Evolutionary conservation across 2,797 vertebrate genomes (phyloP), one percentile per base, ranked within the genome.

Genomic region (Protosalanx chinensis): DNA sequence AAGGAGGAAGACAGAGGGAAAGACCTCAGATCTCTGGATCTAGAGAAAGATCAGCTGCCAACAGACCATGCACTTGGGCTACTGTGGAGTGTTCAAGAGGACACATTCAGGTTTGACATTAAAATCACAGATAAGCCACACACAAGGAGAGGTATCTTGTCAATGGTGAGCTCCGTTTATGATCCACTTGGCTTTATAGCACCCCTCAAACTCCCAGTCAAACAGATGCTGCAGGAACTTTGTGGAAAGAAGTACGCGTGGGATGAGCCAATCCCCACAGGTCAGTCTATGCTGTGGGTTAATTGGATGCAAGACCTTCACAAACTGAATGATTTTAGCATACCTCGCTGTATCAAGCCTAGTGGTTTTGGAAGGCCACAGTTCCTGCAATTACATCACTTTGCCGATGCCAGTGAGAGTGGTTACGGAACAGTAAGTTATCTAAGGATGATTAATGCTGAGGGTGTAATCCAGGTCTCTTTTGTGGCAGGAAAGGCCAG

Each of bases 151-250:
- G 71, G 70, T 2, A 70, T 73, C 3, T 0, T 76, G 12, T 80
- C 76, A 23, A 27, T 64, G 4, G 59, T 76, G 0, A 63, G 71
- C 20, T 78, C 69, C 0, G 6, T 78, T 0, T 76, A 70, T 57
- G 70, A 63, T 8, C 62, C 29, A 0, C 29, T 81, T n/a, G 73
- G n/a, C 15, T 49, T 77, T 3, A 33, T 62, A 57, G 70, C 37
- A 41, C 72, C 37, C 12, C 37, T 2, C 10, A 12, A 3, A 10
- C 37, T 41, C 10, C 37, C 37, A 41, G 7, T 2, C 16, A 29
- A 79, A 35, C 6, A 73, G 20, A 35, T 77, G 13, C 10, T 81
- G 2, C 77, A 83, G 64, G 68, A 77, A 10, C 51, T 77, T 1
- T 75, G 75, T n/a, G 18, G 12, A 23, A 4, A n/a, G 65, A 69